These are phyloP conservation scores for Alces alces DNA, from an alignment of 2,113 vertebrate genomes.

Conservation along the genomic window DNA sequence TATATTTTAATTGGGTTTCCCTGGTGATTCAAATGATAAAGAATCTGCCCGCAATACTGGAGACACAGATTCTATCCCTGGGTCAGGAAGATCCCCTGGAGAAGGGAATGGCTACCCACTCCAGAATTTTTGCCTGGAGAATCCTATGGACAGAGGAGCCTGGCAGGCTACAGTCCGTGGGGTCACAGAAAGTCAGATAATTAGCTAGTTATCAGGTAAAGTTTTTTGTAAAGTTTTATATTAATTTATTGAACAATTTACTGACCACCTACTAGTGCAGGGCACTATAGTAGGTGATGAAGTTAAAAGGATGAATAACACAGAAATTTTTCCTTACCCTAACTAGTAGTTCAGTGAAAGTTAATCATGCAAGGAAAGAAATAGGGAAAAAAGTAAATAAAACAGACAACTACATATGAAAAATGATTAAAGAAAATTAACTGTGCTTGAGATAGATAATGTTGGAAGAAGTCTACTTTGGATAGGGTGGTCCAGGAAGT, in stretches of 20 bases:
- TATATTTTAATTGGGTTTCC: background rate
- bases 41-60: background rate
- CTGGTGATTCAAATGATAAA: background rate
- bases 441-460: background rate
- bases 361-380: background rate
- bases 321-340: background rate
- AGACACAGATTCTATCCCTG: background rate
- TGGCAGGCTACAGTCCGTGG: background rate
- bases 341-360: background rate
- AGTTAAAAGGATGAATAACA: background rate
- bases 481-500: background rate
- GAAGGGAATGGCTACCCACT: background rate
- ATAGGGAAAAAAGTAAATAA: background rate
- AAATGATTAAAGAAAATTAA: background rate
- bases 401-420: background rate
- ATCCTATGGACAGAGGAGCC: background rate
- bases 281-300: background rate
- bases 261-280: background rate
- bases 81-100: background rate
- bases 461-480: background rate
- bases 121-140: background rate
- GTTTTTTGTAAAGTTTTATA: background rate
- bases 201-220: background rate
- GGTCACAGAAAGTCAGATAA: background rate
- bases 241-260: conserved; percentile 13